phyloP scores from a whole-genome alignment of 1,140 invertebrate genomes.

The Drosophila pachea region DNA sequence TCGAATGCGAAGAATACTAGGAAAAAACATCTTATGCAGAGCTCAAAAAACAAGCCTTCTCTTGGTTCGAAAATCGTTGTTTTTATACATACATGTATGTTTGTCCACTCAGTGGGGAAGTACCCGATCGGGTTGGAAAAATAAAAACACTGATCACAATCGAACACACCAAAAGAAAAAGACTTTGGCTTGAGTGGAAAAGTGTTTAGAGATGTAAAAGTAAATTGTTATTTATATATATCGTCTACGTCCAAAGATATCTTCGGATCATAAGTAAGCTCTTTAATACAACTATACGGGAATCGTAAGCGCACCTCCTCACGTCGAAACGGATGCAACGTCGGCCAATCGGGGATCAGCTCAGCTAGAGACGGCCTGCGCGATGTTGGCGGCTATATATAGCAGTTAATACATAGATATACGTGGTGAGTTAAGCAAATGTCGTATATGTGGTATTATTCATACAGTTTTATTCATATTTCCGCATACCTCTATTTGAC shows the following conservation, averaged over 20 bases:
- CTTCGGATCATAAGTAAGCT: conserved; percentile 3
- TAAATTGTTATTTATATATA: neutral
- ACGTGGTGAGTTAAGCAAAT: neutral
- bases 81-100: too few species aligned
- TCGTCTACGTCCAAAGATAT: neutral
- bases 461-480: too few species aligned
- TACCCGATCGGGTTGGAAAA: neutral
- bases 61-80: too few species aligned
- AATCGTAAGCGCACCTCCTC: conserved; percentile 67
- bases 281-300: conserved; percentile 3
- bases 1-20: too few species aligned
- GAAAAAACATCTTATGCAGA: too few species aligned
- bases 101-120: too few species aligned
- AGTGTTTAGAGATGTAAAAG: conserved; percentile 1
- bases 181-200: conserved; percentile 15
- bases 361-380: conserved; percentile 94
- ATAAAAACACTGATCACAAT: neutral
- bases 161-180: conserved; percentile 42
- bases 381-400: conserved; percentile 82
- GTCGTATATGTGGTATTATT: too few species aligned
- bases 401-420: conserved; percentile 24
- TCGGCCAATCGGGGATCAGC: conserved; percentile 97
- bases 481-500: too few species aligned
- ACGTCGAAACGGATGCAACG: conserved; percentile 89
- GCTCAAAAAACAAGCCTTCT: too few species aligned